These are phyloP conservation scores for Zosterops japonicus DNA, from an alignment of 2,113 vertebrate genomes.

Conservation along the genomic window DNA sequence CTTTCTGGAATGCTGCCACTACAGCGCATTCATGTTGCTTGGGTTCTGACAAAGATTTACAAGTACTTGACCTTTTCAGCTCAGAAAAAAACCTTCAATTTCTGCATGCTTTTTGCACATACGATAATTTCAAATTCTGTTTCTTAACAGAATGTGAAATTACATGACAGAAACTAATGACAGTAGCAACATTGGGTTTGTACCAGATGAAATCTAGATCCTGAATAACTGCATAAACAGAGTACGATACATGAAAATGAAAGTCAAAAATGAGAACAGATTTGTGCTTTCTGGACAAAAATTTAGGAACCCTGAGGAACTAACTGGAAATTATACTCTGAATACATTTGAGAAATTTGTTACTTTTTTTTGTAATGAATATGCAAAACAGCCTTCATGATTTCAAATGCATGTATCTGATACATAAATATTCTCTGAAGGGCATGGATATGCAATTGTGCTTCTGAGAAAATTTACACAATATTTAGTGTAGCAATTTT, in stretches of 20 bases:
- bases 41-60: conserved; percentile 40
- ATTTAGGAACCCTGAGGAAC: not conserved
- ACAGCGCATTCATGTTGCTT: not conserved
- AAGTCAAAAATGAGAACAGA: not conserved
- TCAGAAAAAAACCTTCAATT: not conserved
- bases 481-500: not conserved
- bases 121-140: conserved; percentile 1
- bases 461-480: not conserved
- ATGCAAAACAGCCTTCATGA: not conserved
- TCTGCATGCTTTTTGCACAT: not conserved
- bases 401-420: not conserved
- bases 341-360: not conserved
- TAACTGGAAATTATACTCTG: not conserved
- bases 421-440: not conserved
- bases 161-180: conserved; percentile 5
- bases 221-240: not conserved
- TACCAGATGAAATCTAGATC: not conserved
- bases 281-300: not conserved
- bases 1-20: conserved; percentile 3
- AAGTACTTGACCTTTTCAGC: conserved; percentile 25
- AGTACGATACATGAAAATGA: not conserved
- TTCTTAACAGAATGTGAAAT: conserved; percentile 29
- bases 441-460: not conserved
- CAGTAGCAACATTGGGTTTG: not conserved
- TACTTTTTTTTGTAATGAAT: not conserved